Evolutionary conservation across 2,797 vertebrate genomes (phyloP), one percentile per base, ranked within the genome.

Genomic region (Okamejei kenojei): DNA sequence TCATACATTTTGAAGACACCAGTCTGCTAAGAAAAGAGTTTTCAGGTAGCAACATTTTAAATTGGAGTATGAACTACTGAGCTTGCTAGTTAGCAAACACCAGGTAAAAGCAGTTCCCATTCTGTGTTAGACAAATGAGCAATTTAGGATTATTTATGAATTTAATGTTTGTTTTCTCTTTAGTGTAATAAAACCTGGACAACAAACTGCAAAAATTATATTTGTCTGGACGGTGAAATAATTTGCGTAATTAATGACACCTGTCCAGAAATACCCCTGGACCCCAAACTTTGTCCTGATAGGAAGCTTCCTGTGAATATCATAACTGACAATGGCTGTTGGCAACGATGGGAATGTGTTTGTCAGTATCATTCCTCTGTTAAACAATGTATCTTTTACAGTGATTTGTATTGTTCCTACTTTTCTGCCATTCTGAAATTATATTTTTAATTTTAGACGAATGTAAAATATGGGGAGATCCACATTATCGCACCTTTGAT

Each of bases 401-500:
- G 45, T 21, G 9, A 58, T 84, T 15, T 84, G 45, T 54, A 84
- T 9, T 10, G 9, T 29, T 84, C 81, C 15, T 84, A 4, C 81
- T 84, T 84, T 15, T 58, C 54, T 61, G 23, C 23, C 54, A 61
- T 38, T 15, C 13, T 78, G 74, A 77, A 93, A 77, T 77, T 61
- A 3, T 77, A 54, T 61, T 35, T 93, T 78, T 84, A 29, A 58
- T 38, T 81, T 78, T 93, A 93, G 93, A 45, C 61, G 54, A 93
- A 68, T 93, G 93, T 81, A 2, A n/a, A 78, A 13, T 61, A 79
- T 93, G 93, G 93, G 74, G 76, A 93, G 71, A 93, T 8, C 93
- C 93, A 61, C 93, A 93, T 15, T 93, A 93, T 81, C 76, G 92
- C 29, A 93, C 74, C 0, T 93, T 93, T 78, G 9, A 54, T 93